Evolutionary conservation across 2,797 vertebrate species (phyloP).

Genomic region (Halcyon smyrnensis): DNA sequence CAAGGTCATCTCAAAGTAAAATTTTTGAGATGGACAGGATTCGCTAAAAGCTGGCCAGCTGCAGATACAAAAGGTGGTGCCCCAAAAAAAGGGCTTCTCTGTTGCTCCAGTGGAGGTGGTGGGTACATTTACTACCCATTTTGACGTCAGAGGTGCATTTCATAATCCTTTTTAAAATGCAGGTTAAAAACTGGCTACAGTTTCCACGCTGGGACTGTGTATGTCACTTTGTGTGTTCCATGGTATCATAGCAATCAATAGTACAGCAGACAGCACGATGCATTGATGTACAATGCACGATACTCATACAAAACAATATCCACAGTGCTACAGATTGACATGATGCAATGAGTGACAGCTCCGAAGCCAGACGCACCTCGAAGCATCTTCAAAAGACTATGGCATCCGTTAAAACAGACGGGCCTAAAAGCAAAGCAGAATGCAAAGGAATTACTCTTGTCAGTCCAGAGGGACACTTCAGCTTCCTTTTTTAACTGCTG

Average conservation of each 20-base stretch:
- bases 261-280: not conserved
- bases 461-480: not conserved
- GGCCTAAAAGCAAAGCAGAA: slow-evolving; percentile 38
- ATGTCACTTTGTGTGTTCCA: not conserved
- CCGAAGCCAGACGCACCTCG: slow-evolving; percentile 5
- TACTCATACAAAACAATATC: not conserved
- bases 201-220: not conserved
- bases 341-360: not conserved
- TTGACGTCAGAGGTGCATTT: not conserved
- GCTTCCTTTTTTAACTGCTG: not conserved
- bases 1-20: not conserved
- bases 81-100: not conserved
- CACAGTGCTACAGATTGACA: slow-evolving; percentile 45
- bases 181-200: not conserved
- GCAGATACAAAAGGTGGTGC: not conserved
- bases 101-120: not conserved
- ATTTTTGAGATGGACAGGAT: not conserved
- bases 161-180: not conserved
- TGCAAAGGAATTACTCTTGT: not conserved
- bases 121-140: not conserved
- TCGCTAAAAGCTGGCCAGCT: not conserved
- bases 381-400: not conserved
- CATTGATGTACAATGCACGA: slow-evolving; percentile 5
- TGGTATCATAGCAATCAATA: slow-evolving; percentile 31
- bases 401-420: not conserved